Percentiles rank a stretch among this genome's conserved stretches.
These are phyloP conservation scores for Escarpia spicata DNA, from an alignment of 2,888 invertebrate species.

Conservation along the genomic window DNA sequence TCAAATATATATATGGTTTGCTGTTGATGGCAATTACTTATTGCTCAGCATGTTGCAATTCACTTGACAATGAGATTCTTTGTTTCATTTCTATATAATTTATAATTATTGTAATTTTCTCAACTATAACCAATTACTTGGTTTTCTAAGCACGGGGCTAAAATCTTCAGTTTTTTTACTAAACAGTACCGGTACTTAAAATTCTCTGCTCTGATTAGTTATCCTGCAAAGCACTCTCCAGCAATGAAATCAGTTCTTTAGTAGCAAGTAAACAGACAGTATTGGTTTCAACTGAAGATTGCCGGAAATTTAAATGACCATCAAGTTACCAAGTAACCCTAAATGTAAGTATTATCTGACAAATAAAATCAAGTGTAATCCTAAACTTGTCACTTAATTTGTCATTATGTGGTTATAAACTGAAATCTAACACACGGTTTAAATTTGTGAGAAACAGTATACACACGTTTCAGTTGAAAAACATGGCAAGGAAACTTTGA, in stretches of 20 bases:
- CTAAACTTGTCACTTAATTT: neutral
- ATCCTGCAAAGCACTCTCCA: neutral
- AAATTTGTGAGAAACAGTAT: neutral
- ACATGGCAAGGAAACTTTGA: neutral
- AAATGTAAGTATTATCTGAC: neutral
- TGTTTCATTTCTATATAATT: no score
- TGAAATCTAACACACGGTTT: neutral
- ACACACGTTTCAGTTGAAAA: neutral
- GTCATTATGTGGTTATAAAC: neutral
- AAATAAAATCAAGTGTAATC: neutral
- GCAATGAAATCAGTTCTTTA: neutral
- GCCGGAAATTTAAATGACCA: neutral
- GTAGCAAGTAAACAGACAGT: neutral
- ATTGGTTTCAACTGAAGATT: neutral
- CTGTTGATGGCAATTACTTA: no score
- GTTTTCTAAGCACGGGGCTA: no score
- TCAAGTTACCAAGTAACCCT: neutral
- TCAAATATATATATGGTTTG: no score
- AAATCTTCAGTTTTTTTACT: no score
- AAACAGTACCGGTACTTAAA: neutral
- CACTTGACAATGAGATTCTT: no score
- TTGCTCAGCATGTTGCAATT: no score
- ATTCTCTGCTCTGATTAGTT: no score
- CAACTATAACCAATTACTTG: no score
- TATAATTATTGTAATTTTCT: no score